These are phyloP conservation scores for Achlya flavicornis DNA, from an alignment of 2,888 invertebrate genomes.

Conservation along the genomic window DNA sequence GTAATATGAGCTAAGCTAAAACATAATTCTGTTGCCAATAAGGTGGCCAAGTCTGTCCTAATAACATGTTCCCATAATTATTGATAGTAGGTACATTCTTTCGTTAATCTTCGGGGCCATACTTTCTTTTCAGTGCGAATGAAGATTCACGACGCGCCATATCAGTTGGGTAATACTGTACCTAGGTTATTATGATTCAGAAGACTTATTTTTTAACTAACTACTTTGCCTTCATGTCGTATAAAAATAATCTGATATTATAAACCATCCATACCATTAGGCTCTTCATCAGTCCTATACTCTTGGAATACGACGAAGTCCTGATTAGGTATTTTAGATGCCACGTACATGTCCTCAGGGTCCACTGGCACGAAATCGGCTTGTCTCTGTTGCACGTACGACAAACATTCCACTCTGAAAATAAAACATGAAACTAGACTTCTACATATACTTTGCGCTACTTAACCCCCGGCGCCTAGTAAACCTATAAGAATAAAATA, in stretches of 20 bases:
- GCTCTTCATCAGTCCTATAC: slow-evolving; percentile 90
- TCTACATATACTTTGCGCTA: background rate
- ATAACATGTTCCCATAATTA: no score
- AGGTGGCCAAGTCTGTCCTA: background rate
- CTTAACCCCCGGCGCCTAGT: no score
- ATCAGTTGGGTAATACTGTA: no score
- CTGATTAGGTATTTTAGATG: slow-evolving; percentile 87
- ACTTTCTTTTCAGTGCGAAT: no score
- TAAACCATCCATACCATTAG: slow-evolving; percentile 82
- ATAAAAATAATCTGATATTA: background rate
- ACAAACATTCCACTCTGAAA: slow-evolving; percentile 88
- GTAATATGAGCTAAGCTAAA: no score
- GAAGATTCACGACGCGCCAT: no score
- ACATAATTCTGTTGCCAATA: no score
- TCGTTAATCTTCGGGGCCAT: no score
- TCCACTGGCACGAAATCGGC: slow-evolving; percentile 93
- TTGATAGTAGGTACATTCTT: no score
- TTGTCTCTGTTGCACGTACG: slow-evolving; percentile 88
- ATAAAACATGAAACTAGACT: slow-evolving; percentile 9
- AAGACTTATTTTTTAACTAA: no score
- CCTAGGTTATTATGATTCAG: no score
- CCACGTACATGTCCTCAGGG: slow-evolving; percentile 95
- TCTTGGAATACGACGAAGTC: slow-evolving; percentile 90
- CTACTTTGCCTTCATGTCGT: background rate
- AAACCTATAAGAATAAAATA: no score